phyloP scores from a whole-genome alignment of 2,888 invertebrate genomes.

The Lysandra coridon region DNA sequence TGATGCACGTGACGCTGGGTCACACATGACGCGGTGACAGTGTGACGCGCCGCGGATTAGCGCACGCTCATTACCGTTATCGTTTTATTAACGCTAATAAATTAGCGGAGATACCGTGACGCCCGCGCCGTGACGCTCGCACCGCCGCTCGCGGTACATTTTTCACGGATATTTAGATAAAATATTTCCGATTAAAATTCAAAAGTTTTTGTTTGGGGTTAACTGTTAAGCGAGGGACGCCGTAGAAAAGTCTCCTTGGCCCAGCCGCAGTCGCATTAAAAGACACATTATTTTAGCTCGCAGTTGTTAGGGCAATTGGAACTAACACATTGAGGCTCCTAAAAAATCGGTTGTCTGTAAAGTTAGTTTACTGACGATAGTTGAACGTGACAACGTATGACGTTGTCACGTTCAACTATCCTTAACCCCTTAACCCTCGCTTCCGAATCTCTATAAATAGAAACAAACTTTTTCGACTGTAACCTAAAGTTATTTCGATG shows the following conservation, averaged over 20 bases:
- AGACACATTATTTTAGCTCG: neutral
- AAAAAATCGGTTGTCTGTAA: no score
- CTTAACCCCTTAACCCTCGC: no score
- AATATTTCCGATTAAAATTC: slow-evolving; percentile 7
- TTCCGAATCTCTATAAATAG: no score
- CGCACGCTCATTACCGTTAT: slow-evolving; percentile 17
- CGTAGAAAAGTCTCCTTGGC: slow-evolving; percentile 15
- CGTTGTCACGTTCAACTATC: no score
- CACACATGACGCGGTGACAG: slow-evolving; percentile 1
- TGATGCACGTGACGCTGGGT: slow-evolving; percentile 9
- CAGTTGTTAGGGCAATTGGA: neutral
- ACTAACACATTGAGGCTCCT: no score
- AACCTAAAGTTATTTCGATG: no score
- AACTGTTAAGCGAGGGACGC: neutral
- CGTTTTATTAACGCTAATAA: slow-evolving; percentile 18
- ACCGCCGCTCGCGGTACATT: neutral
- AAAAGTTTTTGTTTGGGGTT: neutral
- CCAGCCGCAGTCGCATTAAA: neutral
- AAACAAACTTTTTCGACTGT: no score
- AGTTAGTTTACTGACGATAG: no score
- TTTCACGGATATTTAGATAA: neutral
- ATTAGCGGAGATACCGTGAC: slow-evolving; percentile 20
- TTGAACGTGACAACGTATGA: no score
- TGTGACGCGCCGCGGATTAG: slow-evolving; percentile 9
- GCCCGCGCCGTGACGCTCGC: neutral